Conservation (phyloP, 2,888 invertebrate genomes). For the Troides aeacus region DNA sequence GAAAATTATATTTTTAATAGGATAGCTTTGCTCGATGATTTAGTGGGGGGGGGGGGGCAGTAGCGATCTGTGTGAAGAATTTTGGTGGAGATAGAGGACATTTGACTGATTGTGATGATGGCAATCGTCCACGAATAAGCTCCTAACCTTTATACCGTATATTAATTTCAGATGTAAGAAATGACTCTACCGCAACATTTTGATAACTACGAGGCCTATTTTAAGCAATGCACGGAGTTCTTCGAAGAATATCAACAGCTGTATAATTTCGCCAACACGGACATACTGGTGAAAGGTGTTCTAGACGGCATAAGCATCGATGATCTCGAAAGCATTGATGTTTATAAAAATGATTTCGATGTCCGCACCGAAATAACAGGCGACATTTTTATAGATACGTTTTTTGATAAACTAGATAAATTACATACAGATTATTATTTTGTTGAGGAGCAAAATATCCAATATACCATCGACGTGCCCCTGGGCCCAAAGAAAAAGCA, state of each 20-base stretch:
- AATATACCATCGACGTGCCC: slow-evolving; percentile 49
- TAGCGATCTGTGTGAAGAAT: too few species aligned
- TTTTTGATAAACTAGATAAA: slow-evolving; percentile 47
- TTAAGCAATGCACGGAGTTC: slow-evolving; percentile 77
- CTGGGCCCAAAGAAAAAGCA: slow-evolving; percentile 84
- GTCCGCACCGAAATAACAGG: slow-evolving; percentile 22
- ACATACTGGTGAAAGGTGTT: slow-evolving; percentile 78
- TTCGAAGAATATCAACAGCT: slow-evolving; percentile 82
- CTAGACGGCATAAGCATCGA: slow-evolving; percentile 77
- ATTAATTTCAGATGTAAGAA: slow-evolving; percentile 15
- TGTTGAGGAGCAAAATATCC: slow-evolving; percentile 35
- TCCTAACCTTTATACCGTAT: background rate
- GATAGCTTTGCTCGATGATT: too few species aligned
- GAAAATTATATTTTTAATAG: too few species aligned
- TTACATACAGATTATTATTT: slow-evolving; percentile 42
- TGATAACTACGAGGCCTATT: slow-evolving; percentile 66
- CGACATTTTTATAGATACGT: slow-evolving; percentile 44
- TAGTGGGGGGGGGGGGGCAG: too few species aligned
- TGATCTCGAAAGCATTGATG: slow-evolving; percentile 39
- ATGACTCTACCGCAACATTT: slow-evolving; percentile 61
- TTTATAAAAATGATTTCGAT: slow-evolving; percentile 44
- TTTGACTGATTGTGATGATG: too few species aligned
- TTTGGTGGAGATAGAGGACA: too few species aligned
- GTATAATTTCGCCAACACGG: slow-evolving; percentile 83
- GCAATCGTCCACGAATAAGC: background rate